Percentiles rank a stretch among this genome's conserved stretches.
Conservation (phyloP, 2,797 vertebrate genomes). For the Rhinella marina region DNA sequence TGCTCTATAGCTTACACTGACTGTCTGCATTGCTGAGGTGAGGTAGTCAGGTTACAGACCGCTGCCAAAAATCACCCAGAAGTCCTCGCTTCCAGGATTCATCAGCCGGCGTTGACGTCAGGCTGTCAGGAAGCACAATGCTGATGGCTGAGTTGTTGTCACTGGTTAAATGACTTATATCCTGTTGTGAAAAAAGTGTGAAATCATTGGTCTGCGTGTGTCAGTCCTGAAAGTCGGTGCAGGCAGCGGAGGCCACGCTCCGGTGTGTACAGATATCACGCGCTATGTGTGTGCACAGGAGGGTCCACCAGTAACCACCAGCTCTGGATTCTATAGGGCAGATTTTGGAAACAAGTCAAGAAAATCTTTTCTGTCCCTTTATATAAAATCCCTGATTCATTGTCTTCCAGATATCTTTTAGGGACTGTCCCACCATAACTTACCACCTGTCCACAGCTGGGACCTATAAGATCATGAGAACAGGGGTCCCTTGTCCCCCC, state of each 20-base stretch:
- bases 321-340: background rate
- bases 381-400: background rate
- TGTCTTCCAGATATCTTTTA: too few species aligned
- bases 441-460: too few species aligned
- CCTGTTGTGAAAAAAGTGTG: slow-evolving; percentile 64
- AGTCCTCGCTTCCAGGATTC: slow-evolving; percentile 69
- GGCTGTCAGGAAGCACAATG: slow-evolving; percentile 65
- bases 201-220: slow-evolving; percentile 63
- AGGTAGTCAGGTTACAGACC: slow-evolving; percentile 62
- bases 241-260: background rate
- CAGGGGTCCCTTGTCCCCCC: too few species aligned
- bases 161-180: slow-evolving; percentile 68
- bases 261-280: background rate
- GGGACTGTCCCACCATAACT: too few species aligned
- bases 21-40: slow-evolving; percentile 15
- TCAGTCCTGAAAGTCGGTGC: background rate
- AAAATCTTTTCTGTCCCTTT: background rate
- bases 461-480: too few species aligned
- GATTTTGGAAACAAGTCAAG: background rate
- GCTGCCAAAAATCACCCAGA: slow-evolving; percentile 70
- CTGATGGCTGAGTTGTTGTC: slow-evolving; percentile 66
- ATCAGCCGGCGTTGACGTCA: slow-evolving; percentile 77
- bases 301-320: background rate
- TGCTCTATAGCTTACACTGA: background rate
- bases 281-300: background rate